These are phyloP conservation scores for Myiopsitta monachus DNA, from an alignment of 2,113 vertebrate species.

Conservation along the genomic window DNA sequence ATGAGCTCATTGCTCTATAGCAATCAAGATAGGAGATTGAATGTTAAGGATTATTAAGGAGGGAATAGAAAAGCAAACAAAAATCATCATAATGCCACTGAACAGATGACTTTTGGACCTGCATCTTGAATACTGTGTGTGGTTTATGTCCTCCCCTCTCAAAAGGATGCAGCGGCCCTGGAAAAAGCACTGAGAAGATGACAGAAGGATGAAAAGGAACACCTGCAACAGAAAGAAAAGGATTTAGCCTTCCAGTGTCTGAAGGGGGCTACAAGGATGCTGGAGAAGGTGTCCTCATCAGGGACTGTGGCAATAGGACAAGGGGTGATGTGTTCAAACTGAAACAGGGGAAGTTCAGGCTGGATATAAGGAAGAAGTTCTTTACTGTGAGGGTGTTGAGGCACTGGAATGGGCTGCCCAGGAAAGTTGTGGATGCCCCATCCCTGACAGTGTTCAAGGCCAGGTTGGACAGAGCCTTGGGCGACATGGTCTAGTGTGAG, in stretches of 20 bases:
- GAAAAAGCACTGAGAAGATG: background rate
- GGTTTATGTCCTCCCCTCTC: background rate
- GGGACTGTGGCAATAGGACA: background rate
- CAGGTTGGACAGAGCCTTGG: background rate
- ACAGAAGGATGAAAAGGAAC: background rate
- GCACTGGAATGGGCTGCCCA: rapidly evolving
- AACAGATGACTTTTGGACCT: background rate
- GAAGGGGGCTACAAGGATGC: background rate
- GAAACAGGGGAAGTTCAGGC: background rate
- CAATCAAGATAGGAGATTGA: slow-evolving; percentile 54
- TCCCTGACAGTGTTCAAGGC: background rate
- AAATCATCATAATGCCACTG: background rate
- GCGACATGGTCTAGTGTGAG: background rate
- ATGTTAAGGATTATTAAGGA: slow-evolving; percentile 57
- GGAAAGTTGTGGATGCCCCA: background rate
- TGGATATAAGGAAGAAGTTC: background rate
- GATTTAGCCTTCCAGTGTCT: background rate
- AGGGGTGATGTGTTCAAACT: background rate
- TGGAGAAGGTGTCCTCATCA: background rate
- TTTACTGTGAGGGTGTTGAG: background rate
- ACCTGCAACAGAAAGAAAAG: background rate
- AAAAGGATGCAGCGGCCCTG: background rate
- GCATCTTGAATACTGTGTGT: background rate
- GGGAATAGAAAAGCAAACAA: slow-evolving; percentile 48
- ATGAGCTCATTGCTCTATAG: slow-evolving; percentile 21